Base-by-base conservation (phyloP, 2,113 vertebrate species). In the Pogonocichla stellata region DNA sequence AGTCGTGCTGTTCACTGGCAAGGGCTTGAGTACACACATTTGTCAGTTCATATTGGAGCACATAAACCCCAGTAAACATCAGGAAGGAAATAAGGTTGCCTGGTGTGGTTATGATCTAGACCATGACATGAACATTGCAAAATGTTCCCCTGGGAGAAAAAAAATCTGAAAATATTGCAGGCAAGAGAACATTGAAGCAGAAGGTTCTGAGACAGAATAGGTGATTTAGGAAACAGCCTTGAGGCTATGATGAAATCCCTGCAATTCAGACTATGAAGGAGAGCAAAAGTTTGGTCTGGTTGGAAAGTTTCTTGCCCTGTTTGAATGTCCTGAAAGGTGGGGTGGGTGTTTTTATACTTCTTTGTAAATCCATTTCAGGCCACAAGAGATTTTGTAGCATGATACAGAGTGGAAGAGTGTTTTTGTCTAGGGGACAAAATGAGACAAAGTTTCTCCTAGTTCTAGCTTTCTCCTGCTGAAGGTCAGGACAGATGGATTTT, bases 51-150 rank as follows among this genome's bases (percentile, higher is more conserved):
- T 91, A 58, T 1, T 93, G 82, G 34, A 96, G 81, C 91, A 88
- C 5, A 91, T 51, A 91, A 94, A 94, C 56, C 60, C 50, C 78
- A 69, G 75, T 69, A 96, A 96, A 89, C 60, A 80, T 56, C 84
- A 85, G 92, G 69, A 80, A 94, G 80, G 91, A 93, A 95, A 96
- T 62, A 72, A 83, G 77, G 64, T 88, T 86, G 88, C 83, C 85
- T 95, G 72, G 80, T 90, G 96, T 80, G 82, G 92, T 88, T 95
- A 86, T 89, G 90, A 94, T 92, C 75, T 72, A 62, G 69, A 86
- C 90, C 74, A 84, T 90, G 77, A 88, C 92, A 92, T 31, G 57
- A 34, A 64, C 23, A 19, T 91, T 94, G 82, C 70, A 89, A 89
- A 94, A 92, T 64, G 56, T 61, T 42, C 82, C 75, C 73, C 38